phyloP scores from a whole-genome alignment of 2,113 vertebrate genomes.

The Tylochromis polylepis region DNA sequence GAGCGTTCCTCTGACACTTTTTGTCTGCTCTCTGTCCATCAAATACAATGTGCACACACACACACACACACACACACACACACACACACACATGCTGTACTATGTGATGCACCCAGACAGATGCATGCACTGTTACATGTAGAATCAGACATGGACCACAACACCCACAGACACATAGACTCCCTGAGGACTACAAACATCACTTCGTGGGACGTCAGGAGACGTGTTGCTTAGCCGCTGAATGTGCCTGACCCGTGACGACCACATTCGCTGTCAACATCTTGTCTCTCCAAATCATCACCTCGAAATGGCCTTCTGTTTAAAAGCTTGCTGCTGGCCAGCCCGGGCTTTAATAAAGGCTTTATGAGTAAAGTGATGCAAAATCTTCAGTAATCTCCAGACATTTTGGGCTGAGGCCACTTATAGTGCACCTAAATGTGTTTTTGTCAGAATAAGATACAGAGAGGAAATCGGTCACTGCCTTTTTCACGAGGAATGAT shows the following conservation, averaged over 20 bases:
- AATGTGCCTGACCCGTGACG: constrained; percentile 44
- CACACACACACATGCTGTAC: neutral
- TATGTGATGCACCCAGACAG: neutral
- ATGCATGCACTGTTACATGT: neutral
- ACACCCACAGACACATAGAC: constrained; percentile 14
- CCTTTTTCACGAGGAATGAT: neutral
- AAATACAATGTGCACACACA: neutral
- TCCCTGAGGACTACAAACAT: constrained; percentile 50
- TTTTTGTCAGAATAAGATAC: neutral
- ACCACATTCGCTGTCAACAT: constrained; percentile 49
- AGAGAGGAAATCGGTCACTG: neutral
- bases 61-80: neutral
- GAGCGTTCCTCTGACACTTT: constrained; percentile 34
- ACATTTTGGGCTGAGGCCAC: neutral
- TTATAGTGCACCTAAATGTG: neutral
- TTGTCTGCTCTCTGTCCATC: constrained; percentile 49
- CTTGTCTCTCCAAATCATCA: constrained; percentile 50
- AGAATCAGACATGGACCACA: constrained; percentile 10
- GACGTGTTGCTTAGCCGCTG: constrained; percentile 36
- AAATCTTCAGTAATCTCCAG: neutral
- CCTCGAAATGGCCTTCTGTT: neutral
- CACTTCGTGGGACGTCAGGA: constrained; percentile 42
- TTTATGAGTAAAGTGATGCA: neutral
- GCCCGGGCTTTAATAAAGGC: neutral
- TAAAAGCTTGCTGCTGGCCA: neutral